These are phyloP conservation scores for Platygyra sinensis DNA, from an alignment of 64 coral and sea anemone genomes.

Conservation along the genomic window DNA sequence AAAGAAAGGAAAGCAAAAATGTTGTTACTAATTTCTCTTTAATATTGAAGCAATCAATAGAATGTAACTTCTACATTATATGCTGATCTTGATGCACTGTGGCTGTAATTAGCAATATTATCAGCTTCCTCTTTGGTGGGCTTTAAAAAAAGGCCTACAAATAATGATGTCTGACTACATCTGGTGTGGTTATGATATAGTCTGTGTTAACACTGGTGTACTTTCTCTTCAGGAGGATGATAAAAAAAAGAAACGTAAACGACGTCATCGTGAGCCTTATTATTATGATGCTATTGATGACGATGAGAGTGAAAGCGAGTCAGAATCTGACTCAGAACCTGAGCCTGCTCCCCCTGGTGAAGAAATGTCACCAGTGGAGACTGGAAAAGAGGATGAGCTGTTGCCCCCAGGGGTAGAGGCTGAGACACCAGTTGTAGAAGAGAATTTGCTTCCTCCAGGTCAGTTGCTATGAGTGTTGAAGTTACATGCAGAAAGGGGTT, in stretches of 20 bases:
- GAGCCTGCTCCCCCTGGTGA: conserved; percentile 91
- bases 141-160: too few relatives aligned
- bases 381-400: conserved; percentile 63
- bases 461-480: neutral
- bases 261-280: conserved; percentile 85
- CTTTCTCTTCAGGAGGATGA: conserved; percentile 43
- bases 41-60: too few relatives aligned
- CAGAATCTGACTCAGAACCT: conserved; percentile 89
- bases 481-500: too few relatives aligned
- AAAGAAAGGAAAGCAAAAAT: too few relatives aligned
- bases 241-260: conserved; percentile 82
- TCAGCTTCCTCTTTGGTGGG: too few relatives aligned
- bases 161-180: too few relatives aligned
- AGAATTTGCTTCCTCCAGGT: conserved; percentile 47
- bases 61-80: too few relatives aligned
- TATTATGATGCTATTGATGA: conserved; percentile 91
- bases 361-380: conserved; percentile 75
- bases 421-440: conserved; percentile 33
- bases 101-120: too few relatives aligned
- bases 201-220: neutral
- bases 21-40: too few relatives aligned
- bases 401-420: conserved; percentile 72
- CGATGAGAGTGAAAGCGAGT: conserved; percentile 93
- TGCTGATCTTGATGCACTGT: too few relatives aligned
- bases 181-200: too few relatives aligned